Conservation (phyloP, 2,113 vertebrate species). For the Bagarius yarrelli region DNA sequence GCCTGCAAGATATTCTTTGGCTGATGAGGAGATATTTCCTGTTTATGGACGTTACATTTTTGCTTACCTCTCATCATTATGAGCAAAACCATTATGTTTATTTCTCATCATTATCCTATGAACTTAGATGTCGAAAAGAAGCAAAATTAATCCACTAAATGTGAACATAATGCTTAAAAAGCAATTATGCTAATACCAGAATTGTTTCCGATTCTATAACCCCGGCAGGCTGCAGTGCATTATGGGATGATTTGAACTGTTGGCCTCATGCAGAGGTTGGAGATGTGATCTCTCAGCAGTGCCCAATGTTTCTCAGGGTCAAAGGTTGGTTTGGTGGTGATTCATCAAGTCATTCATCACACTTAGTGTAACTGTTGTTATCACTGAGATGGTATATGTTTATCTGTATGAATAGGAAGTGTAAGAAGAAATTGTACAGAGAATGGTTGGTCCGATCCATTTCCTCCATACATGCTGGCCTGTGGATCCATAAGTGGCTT, state of each 20-base stretch:
- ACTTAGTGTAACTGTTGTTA: not conserved
- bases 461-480: constrained; percentile 76
- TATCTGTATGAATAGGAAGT: constrained; percentile 64
- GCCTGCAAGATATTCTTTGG: constrained; percentile 1
- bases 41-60: not conserved
- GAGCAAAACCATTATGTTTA: constrained; percentile 3
- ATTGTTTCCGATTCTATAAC: not conserved
- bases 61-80: constrained; percentile 20
- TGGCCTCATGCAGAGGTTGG: constrained; percentile 79
- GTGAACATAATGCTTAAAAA: not conserved
- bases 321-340: constrained; percentile 30
- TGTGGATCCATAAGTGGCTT: constrained; percentile 80
- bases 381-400: not conserved
- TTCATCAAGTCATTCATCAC: not conserved
- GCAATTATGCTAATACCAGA: not conserved
- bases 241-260: constrained; percentile 90
- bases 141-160: not conserved
- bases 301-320: constrained; percentile 78
- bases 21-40: constrained; percentile 16
- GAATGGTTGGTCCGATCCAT: constrained; percentile 80
- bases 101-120: not conserved
- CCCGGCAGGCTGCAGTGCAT: constrained; percentile 69
- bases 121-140: not conserved
- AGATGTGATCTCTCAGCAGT: constrained; percentile 75
- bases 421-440: constrained; percentile 83